phyloP scores from a whole-genome alignment of 2,113 vertebrate genomes.

The Myiozetetes cayanensis region DNA sequence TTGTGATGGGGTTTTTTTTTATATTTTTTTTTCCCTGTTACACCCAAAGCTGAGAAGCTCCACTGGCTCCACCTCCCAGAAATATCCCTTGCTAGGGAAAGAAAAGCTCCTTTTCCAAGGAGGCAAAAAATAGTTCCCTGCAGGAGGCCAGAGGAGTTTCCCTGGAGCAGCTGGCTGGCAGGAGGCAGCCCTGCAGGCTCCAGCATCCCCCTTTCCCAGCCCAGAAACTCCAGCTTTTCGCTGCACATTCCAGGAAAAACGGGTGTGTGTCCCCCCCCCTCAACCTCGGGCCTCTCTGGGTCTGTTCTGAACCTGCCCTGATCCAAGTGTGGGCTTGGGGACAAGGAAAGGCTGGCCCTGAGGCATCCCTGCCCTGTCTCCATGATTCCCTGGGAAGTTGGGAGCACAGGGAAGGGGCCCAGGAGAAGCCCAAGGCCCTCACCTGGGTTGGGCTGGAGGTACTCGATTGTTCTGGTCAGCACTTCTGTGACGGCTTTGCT shows the following conservation, averaged over 20 bases:
- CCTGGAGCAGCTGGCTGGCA: background rate
- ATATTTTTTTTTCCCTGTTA: background rate
- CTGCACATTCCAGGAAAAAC: background rate
- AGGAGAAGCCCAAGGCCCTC: background rate
- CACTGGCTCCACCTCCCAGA: background rate
- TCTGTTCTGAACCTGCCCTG: background rate
- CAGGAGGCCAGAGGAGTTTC: background rate
- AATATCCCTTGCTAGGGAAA: background rate
- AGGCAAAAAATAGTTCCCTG: slow-evolving; percentile 5
- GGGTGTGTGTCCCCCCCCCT: too few species aligned
- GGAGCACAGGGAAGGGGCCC: background rate
- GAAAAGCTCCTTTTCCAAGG: background rate
- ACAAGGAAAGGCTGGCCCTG: background rate
- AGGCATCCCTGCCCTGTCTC: background rate
- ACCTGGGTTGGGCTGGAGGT: slow-evolving; percentile 98
- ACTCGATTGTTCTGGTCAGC: slow-evolving; percentile 94
- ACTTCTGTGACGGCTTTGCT: slow-evolving; percentile 95
- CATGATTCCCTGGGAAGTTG: background rate
- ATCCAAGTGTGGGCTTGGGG: fast-evolving
- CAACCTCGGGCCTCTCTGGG: background rate
- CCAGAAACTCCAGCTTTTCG: background rate
- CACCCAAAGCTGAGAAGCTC: background rate
- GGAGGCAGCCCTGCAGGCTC: background rate
- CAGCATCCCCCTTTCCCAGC: background rate
- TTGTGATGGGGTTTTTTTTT: too few species aligned